phyloP scores from a whole-genome alignment of 2,797 vertebrate genomes.

The Microctenopoma steveboyesi region DNA sequence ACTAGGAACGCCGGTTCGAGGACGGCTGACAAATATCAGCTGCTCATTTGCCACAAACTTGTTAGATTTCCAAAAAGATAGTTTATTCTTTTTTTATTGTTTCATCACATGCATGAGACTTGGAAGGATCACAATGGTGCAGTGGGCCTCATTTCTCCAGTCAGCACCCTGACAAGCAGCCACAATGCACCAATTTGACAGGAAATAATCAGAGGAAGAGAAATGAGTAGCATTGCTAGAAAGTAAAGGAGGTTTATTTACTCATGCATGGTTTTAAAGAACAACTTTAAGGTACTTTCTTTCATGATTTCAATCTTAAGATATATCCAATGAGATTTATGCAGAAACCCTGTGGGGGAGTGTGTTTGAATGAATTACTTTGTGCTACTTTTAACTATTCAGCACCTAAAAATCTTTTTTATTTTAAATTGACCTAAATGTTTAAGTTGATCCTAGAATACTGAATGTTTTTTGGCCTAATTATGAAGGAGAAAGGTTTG shows the following conservation, averaged over 20 bases:
- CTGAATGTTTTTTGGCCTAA: neutral
- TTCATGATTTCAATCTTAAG: too few relatives aligned
- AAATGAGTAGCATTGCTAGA: neutral
- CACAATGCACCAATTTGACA: neutral
- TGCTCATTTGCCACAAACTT: slow-evolving; percentile 1
- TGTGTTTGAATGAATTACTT: neutral
- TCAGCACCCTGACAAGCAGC: neutral
- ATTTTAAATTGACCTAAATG: neutral
- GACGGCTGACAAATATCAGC: slow-evolving; percentile 18
- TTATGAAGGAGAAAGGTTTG: neutral
- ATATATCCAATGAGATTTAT: neutral
- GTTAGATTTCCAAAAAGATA: slow-evolving; percentile 3
- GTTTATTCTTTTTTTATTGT: neutral
- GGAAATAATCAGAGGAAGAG: neutral
- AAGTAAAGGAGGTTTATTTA: too few relatives aligned
- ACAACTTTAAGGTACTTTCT: too few relatives aligned
- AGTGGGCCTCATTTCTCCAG: neutral
- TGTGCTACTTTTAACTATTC: slow-evolving; percentile 7
- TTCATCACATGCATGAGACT: slow-evolving; percentile 1
- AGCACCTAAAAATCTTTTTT: neutral
- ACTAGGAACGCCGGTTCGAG: slow-evolving; percentile 28
- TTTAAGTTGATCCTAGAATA: neutral
- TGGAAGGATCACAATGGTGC: too few relatives aligned
- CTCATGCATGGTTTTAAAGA: too few relatives aligned
- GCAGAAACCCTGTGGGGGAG: neutral